Base-by-base conservation (phyloP, 2,888 invertebrate species). In the Myathropa florea region DNA sequence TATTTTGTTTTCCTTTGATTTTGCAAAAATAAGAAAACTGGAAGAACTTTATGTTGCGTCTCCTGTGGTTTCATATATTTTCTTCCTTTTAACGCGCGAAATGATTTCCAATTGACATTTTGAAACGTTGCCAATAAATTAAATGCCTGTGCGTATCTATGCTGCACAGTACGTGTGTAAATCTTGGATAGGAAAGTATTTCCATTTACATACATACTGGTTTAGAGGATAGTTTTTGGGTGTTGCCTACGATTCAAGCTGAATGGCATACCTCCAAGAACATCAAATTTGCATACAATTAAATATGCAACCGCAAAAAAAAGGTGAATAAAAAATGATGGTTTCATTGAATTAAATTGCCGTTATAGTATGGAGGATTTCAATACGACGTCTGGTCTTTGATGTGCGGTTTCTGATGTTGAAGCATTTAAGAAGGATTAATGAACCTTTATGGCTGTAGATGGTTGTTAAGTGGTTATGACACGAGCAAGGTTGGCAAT, bases 271-370 rank as follows among this genome's bases (percentile, higher is more conserved):
- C 14, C n/a, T 39, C 39, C 2, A 14, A 39, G n/a, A 39, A 46
- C 18, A 46, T 46, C 1, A 46, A 46, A 55, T 68, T 55, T 39
- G 21, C 36, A 73, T 67, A 80, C 82, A 88, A 86, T 88, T 86
- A 88, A 88, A 64, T 77, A 76, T 77, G 65, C 33, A 67, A 65
- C 75, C 63, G 64, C 70, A 33, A 60, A 86, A 76, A 88, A 26
- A 36, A 63, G 30, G n/a, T 0, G 4, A n/a, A 6, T 9, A 33
- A 33, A 33, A 6, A n/a, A 6, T n/a, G n/a, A 46, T 46, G 18
- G 46, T 46, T 18, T 2, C 18, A 18, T 18, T 18, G 46, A 18
- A 46, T 46, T n/a, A 3, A 18, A 3, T 18, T 46, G 46, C 6
- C 46, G 46, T 46, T 46, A 46, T 4, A 1, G 0, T 46, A 6